A percentile compares a stretch with the other conserved stretches of the same genome.
Conservation (phyloP, 2,888 invertebrate genomes). For the Eutolmus rufibarbis region DNA sequence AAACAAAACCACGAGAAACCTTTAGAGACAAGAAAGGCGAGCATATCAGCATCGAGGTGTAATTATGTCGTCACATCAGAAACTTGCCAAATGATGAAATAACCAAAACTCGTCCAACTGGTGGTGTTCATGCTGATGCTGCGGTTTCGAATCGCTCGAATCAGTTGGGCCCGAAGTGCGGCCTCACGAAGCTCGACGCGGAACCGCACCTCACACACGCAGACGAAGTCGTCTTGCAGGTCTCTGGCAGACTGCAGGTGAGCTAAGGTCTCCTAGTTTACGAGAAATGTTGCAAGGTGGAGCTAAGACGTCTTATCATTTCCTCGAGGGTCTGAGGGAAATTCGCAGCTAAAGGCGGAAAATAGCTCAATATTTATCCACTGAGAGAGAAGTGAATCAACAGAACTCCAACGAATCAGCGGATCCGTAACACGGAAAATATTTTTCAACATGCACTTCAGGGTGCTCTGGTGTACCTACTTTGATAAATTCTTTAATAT, state of each 20-base stretch:
- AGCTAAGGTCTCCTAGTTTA: not conserved
- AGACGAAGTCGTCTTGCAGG: not conserved
- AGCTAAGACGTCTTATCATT: not conserved
- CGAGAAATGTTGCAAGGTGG: not conserved
- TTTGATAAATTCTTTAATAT: not conserved
- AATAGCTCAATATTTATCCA: not conserved
- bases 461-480: not conserved
- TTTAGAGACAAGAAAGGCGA: constrained; percentile 21
- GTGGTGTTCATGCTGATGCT: constrained; percentile 18
- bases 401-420: not conserved
- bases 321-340: not conserved
- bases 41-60: constrained; percentile 37
- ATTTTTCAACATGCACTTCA: not conserved
- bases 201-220: not conserved
- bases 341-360: not conserved
- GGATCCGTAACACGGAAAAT: not conserved
- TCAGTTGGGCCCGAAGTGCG: not conserved
- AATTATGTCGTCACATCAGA: constrained; percentile 41
- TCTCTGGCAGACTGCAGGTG: not conserved
- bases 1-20: constrained; percentile 26
- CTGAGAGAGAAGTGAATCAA: not conserved
- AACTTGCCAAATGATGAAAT: constrained; percentile 37
- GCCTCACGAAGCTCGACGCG: not conserved
- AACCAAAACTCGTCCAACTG: constrained; percentile 30
- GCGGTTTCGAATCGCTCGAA: constrained; percentile 5